These are phyloP conservation scores for Cepaea nemoralis DNA, from an alignment of 1,140 invertebrate species.

Conservation along the genomic window DNA sequence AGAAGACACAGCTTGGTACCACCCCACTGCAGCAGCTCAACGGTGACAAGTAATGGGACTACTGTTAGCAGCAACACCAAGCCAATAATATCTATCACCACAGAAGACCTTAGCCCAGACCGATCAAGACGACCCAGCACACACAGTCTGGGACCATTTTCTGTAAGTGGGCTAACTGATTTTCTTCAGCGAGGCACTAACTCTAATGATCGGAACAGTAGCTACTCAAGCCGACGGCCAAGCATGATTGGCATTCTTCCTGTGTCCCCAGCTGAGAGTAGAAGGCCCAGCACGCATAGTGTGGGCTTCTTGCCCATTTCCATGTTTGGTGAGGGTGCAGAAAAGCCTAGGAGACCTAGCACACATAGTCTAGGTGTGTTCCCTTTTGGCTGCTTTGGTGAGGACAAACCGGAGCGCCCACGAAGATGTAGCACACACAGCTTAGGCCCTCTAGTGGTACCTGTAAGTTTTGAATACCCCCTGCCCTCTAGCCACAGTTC, in stretches of 20 bases:
- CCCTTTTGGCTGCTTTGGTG: slow-evolving; percentile 58
- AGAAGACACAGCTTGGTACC: slow-evolving; percentile 64
- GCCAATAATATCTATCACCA: slow-evolving; percentile 62
- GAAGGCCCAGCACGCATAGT: slow-evolving; percentile 63
- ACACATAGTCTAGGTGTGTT: slow-evolving; percentile 67
- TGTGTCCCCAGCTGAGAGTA: slow-evolving; percentile 43
- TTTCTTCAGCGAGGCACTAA: slow-evolving; percentile 51
- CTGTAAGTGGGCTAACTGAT: slow-evolving; percentile 67
- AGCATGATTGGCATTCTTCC: slow-evolving; percentile 37
- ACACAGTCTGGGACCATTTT: slow-evolving; percentile 65
- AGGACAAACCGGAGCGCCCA: slow-evolving; percentile 54
- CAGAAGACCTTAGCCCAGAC: slow-evolving; percentile 61
- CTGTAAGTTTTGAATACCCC: slow-evolving; percentile 53
- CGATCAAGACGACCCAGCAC: slow-evolving; percentile 61
- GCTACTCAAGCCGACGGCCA: slow-evolving; percentile 48
- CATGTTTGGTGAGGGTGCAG: slow-evolving; percentile 64
- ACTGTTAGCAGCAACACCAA: slow-evolving; percentile 13
- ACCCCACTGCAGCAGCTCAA: slow-evolving; percentile 49
- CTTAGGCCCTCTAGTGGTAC: slow-evolving; percentile 60
- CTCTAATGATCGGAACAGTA: slow-evolving; percentile 44
- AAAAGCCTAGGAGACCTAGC: slow-evolving; percentile 62
- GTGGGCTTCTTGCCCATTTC: slow-evolving; percentile 65
- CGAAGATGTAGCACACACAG: slow-evolving; percentile 63
- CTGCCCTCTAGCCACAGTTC: neutral
- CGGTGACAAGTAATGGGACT: slow-evolving; percentile 18